Base-by-base conservation (phyloP, 2,888 invertebrate species). In the Brenthis daphne region DNA sequence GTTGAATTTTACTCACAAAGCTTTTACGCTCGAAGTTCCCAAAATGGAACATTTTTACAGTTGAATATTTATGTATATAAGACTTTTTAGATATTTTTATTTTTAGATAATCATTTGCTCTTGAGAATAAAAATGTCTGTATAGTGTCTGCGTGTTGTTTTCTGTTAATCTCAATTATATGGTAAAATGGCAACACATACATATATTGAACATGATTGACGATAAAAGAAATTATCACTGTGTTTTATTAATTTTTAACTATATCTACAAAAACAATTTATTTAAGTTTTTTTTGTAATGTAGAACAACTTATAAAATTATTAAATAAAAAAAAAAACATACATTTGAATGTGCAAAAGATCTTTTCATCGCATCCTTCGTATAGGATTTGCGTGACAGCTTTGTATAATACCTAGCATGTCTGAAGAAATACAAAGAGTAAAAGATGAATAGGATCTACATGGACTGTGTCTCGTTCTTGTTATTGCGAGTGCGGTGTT, bases 391-490 rank as follows among this genome's bases (percentile, higher is more conserved):
- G 37, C 53, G 54, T 63, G 56, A 56, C 47, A 48, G 61, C 56
- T 20, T 47, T 29, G 11, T 43, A 60, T n/a, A 37, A 60, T 48
- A 48, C 50, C 56, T 29, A 63, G 61, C 56, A 63, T 63, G 51
- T 50, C 43, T 63, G 47, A 37, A 50, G 50, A 63, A 63, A 57
- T 50, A 55, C 48, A n/a, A 56, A 16, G 56, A 63, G 43, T 56
- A 51, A 63, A 56, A 63, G 37, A 54, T 67, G 67, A 67, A 67
- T 63, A 37, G 67, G 48, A 61, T 67, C 48, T 37, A 51, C 61
- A 67, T 24, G 48, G 50, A 16, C 33, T 33, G 33, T 48, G 16
- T 55, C 55, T 50, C 57, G 16, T 20, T 14, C 20, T 54, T 13
- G 33, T 56, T 64, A 48, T 48, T 64, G 29, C 29, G 29, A 24